Base-by-base conservation (phyloP, 1,140 invertebrate genomes). In the Monochamus saltuarius region DNA sequence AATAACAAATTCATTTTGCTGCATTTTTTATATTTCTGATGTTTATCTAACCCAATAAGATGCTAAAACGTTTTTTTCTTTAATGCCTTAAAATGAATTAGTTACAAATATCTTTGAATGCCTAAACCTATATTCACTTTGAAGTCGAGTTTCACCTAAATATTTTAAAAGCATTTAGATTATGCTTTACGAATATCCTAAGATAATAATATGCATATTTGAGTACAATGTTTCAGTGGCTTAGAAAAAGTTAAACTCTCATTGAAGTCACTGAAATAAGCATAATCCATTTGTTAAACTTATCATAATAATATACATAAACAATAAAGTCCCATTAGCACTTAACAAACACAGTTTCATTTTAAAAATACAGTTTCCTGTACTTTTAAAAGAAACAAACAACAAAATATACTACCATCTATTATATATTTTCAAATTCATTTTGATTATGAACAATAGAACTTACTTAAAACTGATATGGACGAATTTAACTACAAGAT, bases 351-450 rank as follows among this genome's bases (percentile, higher is more conserved):
- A 46, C 38, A 8, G 55, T 11, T 45, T 47, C 29, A 29, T 49
- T 35, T 55, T 38, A 47, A 36, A 10, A n/a, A 39, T n/a, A 40
- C 34, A 40, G 47, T 47, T 38, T 11, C 6, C 49, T 36, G 46
- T 34, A 53, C 36, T 40, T 17, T 17, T 38, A 49, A 54, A 54
- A 43, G 9, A 36, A 51, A 47, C 55, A 47, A 36, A 56, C 45
- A 61, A 42, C 59, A 64, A 66, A 66, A 62, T 63, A 64, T 62
- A 57, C 45, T 60, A 58, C 50, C 49, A 53, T 66, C 61, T 58
- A 56, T 64, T 55, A 58, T 51, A 54, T 34, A 61, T 59, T 39
- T 56, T 62, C 45, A 59, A 59, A 51, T 63, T 62, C 22, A 56
- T 56, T 56, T 56, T 43, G 53, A 56, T 56, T 56, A 56, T 63